phyloP scores from a whole-genome alignment of 1,140 invertebrate genomes.

The Penaeus indicus region DNA sequence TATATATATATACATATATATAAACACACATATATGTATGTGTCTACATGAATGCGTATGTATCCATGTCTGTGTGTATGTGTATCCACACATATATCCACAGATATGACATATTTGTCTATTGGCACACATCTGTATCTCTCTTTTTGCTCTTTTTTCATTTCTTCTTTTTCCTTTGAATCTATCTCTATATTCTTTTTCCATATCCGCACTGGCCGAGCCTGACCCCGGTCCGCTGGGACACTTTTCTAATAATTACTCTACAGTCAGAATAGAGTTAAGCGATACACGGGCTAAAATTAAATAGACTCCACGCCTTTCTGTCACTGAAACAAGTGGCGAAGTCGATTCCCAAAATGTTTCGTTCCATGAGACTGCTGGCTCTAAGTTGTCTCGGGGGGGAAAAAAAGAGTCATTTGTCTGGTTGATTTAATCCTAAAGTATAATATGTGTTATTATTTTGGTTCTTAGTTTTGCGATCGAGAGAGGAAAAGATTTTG shows the following conservation, averaged over 20 bases:
- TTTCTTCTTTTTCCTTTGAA: not conserved
- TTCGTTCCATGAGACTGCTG: not conserved
- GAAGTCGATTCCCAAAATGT: not conserved
- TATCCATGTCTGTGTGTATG: too few relatives aligned
- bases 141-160: not conserved
- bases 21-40: too few relatives aligned
- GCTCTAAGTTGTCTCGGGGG: too few relatives aligned
- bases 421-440: not conserved
- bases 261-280: constrained; percentile 19
- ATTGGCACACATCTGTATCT: not conserved
- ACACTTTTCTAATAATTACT: constrained; percentile 31
- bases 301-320: constrained; percentile 20
- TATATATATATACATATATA: too few relatives aligned
- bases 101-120: not conserved
- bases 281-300: constrained; percentile 4
- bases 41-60: too few relatives aligned
- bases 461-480: not conserved
- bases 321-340: constrained; percentile 1
- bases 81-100: not conserved
- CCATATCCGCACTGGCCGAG: not conserved
- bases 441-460: not conserved
- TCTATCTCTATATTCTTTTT: not conserved
- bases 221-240: not conserved
- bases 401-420: too few relatives aligned
- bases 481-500: not conserved